These are phyloP conservation scores for Muschampia plurimacula DNA, from an alignment of 2,888 invertebrate genomes.

Conservation along the genomic window DNA sequence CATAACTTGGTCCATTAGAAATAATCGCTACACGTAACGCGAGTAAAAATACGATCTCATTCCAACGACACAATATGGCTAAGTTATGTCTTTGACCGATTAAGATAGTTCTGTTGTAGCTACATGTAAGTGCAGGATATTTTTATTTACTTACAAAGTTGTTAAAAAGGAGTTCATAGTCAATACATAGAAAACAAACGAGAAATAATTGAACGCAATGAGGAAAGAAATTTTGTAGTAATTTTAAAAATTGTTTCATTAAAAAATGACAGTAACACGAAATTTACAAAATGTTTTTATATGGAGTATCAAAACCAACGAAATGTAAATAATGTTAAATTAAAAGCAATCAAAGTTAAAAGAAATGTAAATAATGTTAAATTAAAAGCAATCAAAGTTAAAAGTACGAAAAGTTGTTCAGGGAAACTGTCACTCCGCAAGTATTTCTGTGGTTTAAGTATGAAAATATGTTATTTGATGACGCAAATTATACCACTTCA, in stretches of 20 bases:
- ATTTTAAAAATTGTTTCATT: too few relatives aligned
- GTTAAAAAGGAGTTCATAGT: neutral
- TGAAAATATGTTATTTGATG: neutral
- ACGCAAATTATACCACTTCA: neutral
- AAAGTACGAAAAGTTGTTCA: neutral
- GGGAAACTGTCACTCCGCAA: neutral
- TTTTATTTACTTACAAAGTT: neutral
- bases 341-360: too few relatives aligned
- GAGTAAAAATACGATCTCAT: constrained; percentile 38
- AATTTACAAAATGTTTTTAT: too few relatives aligned
- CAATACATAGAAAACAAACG: too few relatives aligned
- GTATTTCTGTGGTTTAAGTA: neutral
- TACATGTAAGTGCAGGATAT: neutral
- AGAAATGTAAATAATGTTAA: too few relatives aligned
- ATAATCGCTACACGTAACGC: constrained; percentile 21
- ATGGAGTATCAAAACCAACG: too few relatives aligned
- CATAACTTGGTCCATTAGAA: constrained; percentile 36
- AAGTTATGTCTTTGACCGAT: constrained; percentile 28
- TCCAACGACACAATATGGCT: constrained; percentile 19
- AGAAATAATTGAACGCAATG: too few relatives aligned
- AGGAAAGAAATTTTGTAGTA: too few relatives aligned
- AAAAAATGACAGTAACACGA: too few relatives aligned
- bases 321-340: too few relatives aligned
- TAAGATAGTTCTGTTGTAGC: constrained; percentile 24
- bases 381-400: too few relatives aligned